Evolutionary conservation across 2,113 vertebrate species (phyloP).

Genomic region (Heterocephalus glaber): DNA sequence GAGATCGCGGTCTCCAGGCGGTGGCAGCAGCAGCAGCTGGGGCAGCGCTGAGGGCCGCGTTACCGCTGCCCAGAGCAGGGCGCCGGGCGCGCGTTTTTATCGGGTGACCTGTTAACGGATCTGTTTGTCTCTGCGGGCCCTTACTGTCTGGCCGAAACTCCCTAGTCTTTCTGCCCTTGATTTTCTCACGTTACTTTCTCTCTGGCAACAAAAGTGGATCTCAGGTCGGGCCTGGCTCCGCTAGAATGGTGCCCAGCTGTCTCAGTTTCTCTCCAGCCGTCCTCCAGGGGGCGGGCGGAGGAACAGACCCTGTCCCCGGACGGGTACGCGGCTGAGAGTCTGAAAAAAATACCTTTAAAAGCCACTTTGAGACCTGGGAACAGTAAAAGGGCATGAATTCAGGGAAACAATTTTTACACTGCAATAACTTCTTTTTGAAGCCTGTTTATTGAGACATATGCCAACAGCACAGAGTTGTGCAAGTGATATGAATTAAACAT

Average conservation of each 20-base stretch:
- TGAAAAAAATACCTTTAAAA: conserved; percentile 74
- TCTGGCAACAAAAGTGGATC: conserved; percentile 10
- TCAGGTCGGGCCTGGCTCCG: conserved; percentile 13
- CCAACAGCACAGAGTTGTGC: conserved; percentile 40
- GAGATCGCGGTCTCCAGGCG: too few species aligned
- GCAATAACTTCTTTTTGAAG: conserved; percentile 74
- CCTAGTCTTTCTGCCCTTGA: too few species aligned
- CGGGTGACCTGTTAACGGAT: background rate
- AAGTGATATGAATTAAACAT: conserved; percentile 53
- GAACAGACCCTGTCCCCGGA: conserved; percentile 49
- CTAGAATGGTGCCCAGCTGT: conserved; percentile 24
- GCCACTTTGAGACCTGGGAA: conserved; percentile 39
- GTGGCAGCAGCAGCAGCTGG: too few species aligned
- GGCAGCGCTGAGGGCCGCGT: too few species aligned
- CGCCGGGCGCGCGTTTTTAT: background rate
- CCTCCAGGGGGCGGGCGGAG: conserved; percentile 21
- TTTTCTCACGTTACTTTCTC: conserved; percentile 15
- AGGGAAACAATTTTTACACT: conserved; percentile 66
- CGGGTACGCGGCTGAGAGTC: background rate
- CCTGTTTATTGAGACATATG: conserved; percentile 70
- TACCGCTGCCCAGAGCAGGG: too few species aligned
- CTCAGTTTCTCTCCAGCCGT: background rate
- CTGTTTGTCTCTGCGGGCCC: background rate
- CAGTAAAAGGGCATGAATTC: conserved; percentile 56
- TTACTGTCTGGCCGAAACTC: conserved; percentile 27